Percentiles rank a stretch among this genome's conserved stretches.
Evolutionary conservation across 2,888 invertebrate species (phyloP).

Genomic region (Thymelicus acteon): DNA sequence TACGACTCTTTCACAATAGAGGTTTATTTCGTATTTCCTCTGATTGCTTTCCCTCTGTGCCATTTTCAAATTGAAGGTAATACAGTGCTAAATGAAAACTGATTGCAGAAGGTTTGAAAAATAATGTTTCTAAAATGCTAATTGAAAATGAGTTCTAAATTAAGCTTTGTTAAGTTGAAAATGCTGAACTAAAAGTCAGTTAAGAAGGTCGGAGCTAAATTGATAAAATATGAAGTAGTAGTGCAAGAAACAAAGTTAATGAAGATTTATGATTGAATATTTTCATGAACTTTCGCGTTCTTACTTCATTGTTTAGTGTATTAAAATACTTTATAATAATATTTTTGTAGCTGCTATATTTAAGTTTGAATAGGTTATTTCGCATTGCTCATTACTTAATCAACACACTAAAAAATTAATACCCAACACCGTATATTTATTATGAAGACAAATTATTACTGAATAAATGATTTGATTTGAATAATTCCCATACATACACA

Average conservation of each 20-base stretch:
- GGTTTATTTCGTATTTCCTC: constrained; percentile 63
- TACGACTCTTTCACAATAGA: constrained; percentile 53
- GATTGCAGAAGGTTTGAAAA: constrained; percentile 50
- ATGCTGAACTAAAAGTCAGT: constrained; percentile 26
- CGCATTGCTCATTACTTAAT: too few species aligned
- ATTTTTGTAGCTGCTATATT: neutral
- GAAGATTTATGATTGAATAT: constrained; percentile 46
- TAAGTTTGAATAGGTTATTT: too few species aligned
- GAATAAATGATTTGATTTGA: too few species aligned
- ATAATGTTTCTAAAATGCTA: constrained; percentile 39
- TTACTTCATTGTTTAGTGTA: constrained; percentile 12
- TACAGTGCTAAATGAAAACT: constrained; percentile 56
- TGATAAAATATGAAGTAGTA: constrained; percentile 45
- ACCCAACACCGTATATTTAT: too few species aligned
- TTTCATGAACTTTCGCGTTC: constrained; percentile 29
- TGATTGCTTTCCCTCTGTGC: constrained; percentile 57
- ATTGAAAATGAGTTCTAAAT: constrained; percentile 37
- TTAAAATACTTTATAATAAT: constrained; percentile 6
- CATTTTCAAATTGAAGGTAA: constrained; percentile 62
- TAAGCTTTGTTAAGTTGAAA: constrained; percentile 29
- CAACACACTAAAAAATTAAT: too few species aligned
- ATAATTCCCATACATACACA: too few species aligned
- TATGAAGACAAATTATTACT: too few species aligned
- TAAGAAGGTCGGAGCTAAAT: constrained; percentile 38
- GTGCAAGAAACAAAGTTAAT: constrained; percentile 47